These are phyloP conservation scores for Fregata magnificens DNA, from an alignment of 2,113 vertebrate species.

Conservation along the genomic window DNA sequence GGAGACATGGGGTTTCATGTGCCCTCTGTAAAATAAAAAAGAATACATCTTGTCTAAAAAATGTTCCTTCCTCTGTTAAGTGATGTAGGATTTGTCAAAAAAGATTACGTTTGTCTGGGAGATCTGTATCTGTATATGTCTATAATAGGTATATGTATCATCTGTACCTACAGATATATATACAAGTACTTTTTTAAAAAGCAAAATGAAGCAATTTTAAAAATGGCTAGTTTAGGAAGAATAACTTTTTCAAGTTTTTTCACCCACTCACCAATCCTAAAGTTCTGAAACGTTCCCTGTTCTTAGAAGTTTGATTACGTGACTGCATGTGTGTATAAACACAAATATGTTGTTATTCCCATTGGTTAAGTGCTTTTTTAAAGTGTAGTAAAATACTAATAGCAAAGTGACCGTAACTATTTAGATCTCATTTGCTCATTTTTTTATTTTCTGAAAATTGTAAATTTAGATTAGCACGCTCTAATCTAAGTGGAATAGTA, in stretches of 20 bases:
- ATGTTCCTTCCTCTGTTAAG: background rate
- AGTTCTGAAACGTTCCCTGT: background rate
- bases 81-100: background rate
- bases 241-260: background rate
- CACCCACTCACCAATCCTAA: background rate
- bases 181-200: background rate
- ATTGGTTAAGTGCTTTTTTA: background rate
- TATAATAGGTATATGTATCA: background rate
- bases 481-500: background rate
- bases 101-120: background rate
- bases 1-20: background rate
- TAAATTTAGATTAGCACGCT: background rate
- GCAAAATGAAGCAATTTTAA: background rate
- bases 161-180: background rate
- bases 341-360: background rate
- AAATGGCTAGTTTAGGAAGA: background rate
- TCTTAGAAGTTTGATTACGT: background rate
- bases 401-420: background rate
- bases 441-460: background rate
- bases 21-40: background rate
- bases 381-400: background rate
- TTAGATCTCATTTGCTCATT: background rate
- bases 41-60: background rate
- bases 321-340: background rate
- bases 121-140: background rate